Evolutionary conservation across 2,113 vertebrate species (phyloP), one percentile per base, ranked within the genome.

Genomic region (Synchiropus splendidus): DNA sequence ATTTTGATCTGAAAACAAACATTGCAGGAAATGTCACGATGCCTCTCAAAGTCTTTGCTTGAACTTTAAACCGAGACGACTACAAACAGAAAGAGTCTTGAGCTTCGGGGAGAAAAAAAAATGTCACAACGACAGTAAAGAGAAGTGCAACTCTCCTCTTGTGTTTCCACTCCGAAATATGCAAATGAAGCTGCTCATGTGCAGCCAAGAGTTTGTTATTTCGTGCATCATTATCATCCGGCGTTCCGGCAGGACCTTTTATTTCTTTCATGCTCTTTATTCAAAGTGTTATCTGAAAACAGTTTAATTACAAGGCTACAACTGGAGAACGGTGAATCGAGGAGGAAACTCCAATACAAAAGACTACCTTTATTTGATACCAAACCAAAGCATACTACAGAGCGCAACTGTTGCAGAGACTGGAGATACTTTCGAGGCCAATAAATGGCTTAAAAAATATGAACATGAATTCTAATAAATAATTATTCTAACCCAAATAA

Each of bases 281-380:
- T 63, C 48, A 51, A 58, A 43, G 13, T 14, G 21, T 40, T 52
- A 41, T 51, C 16, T 36, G 34, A 21, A 36, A 11, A 40, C 16
- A 37, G 63, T 61, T 15, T 35, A 54, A 52, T 38, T 32, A 14
- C 36, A 55, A 31, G 30, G 42, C 51, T 34, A 12, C 48, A 63
- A 42, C 58, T 16, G 40, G 6, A 39, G 40, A 47, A 8, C 21
- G 31, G 16, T 16, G 37, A 51, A 55, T 8, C 8, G 21, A 27
- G 8, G 21, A 27, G 21, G 21, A 45, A 54, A 37, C 6, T 18
- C 9, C 14, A 31, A 41, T n/a, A 21, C 31, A 21, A 45, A 27
- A 27, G 15, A 45, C n/a, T n/a, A n/a, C n/a, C n/a, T n/a, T n/a
- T n/a, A n/a, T n/a, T n/a, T n/a, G n/a, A n/a, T n/a, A n/a, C n/a